Percentiles rank a stretch among this genome's conserved stretches.
These are phyloP conservation scores for Callimico goeldii DNA, from an alignment of 2,797 vertebrate genomes.

Conservation along the genomic window DNA sequence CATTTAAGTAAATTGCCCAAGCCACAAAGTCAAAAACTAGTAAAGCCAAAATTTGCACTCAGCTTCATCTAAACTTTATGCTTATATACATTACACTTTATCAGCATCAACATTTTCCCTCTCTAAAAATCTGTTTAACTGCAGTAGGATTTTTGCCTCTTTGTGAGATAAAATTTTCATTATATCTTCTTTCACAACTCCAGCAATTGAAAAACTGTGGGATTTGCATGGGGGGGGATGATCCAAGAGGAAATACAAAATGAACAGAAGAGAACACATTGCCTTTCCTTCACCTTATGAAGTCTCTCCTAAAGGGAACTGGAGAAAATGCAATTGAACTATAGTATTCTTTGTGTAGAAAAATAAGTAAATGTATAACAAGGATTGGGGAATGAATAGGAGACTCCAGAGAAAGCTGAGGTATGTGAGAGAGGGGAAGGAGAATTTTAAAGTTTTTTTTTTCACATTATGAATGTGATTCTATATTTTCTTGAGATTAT, in stretches of 20 bases:
- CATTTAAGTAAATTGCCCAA: not conserved
- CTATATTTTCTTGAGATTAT: not conserved
- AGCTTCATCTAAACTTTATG: not conserved
- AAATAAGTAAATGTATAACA: not conserved
- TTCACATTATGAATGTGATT: not conserved
- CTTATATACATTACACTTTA: not conserved
- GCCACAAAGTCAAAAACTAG: not conserved
- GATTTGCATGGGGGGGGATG: not conserved
- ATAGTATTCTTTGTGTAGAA: not conserved
- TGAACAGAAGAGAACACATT: not conserved
- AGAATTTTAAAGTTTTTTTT: not conserved
- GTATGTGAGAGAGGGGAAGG: not conserved
- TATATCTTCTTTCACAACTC: not conserved
- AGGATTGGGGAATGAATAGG: not conserved
- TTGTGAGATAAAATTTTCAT: not conserved
- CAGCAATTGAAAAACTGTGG: not conserved
- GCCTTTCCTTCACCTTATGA: not conserved
- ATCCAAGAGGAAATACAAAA: not conserved
- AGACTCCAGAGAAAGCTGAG: not conserved
- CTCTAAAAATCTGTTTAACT: not conserved
- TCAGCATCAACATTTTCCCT: not conserved
- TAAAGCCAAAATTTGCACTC: not conserved
- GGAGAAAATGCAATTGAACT: not conserved
- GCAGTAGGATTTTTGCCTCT: not conserved
- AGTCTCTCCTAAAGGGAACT: not conserved